Evolutionary conservation across 2,797 vertebrate genomes (phyloP).

Genomic region (Neostethus bicornis): DNA sequence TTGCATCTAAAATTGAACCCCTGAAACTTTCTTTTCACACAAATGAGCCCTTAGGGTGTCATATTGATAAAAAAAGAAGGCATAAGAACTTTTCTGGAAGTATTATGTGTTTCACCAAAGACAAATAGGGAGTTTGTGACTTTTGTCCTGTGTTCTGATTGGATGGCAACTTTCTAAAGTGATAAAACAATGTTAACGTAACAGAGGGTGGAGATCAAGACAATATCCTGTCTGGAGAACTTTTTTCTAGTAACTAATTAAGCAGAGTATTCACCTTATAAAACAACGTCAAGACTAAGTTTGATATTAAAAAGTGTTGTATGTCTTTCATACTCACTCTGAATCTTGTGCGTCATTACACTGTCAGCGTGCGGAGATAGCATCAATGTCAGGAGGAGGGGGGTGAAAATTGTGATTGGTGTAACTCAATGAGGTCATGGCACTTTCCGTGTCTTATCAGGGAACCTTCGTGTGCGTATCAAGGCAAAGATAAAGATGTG

Average conservation of each 20-base stretch:
- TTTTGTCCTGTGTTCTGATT: background rate
- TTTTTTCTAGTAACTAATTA: background rate
- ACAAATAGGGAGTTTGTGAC: conserved; percentile 7
- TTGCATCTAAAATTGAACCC: conserved; percentile 34
- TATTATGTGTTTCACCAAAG: conserved; percentile 5
- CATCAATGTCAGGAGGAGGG: conserved; percentile 5
- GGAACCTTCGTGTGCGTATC: conserved; percentile 34
- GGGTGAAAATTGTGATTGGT: conserved; percentile 5
- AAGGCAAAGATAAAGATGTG: conserved; percentile 35
- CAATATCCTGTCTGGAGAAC: background rate
- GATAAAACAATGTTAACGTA: background rate
- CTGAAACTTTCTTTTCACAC: background rate
- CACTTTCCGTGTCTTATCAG: conserved; percentile 43
- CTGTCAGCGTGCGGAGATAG: background rate
- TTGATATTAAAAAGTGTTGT: background rate
- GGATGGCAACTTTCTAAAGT: background rate
- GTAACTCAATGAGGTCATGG: conserved; percentile 46
- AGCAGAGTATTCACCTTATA: background rate
- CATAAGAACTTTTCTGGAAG: background rate
- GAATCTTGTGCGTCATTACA: background rate
- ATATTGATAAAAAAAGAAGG: conserved; percentile 4
- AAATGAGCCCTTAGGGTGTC: background rate
- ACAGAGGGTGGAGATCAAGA: background rate
- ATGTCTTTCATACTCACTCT: background rate
- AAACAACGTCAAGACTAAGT: background rate